Percentiles rank a stretch among this genome's conserved stretches.
These are phyloP conservation scores for Arctocebus calabarensis DNA, from an alignment of 2,797 vertebrate genomes.

Conservation along the genomic window DNA sequence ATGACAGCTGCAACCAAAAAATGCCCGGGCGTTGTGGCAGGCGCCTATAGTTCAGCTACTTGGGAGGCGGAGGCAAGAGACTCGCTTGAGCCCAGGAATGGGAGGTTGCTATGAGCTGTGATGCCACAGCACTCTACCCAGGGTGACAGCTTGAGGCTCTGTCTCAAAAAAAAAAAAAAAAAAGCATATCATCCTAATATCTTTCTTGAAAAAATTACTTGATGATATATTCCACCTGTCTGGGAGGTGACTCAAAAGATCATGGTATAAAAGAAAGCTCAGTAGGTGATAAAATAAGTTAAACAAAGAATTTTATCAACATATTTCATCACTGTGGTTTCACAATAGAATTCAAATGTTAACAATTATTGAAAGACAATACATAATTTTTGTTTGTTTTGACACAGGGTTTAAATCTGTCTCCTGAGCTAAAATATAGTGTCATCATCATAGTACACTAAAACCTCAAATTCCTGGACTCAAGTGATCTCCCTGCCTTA, in stretches of 20 bases:
- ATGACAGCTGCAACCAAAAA: no score
- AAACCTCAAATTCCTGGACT: no score
- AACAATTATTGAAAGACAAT: not conserved
- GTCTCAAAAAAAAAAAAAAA: no score
- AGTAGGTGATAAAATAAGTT: not conserved
- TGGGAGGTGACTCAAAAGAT: not conserved
- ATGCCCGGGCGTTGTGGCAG: no score
- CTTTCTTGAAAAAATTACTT: not conserved
- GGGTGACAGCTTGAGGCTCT: no score
- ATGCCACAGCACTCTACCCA: no score
- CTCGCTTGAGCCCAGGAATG: no score
- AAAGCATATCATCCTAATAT: not conserved
- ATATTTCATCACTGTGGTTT: not conserved
- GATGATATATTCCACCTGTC: not conserved
- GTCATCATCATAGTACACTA: no score
- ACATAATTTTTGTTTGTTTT: not conserved
- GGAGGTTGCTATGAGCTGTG: no score
- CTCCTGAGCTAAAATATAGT: not conserved
- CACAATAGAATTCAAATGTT: constrained; percentile 29
- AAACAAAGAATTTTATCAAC: not conserved
- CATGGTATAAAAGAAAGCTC: not conserved
- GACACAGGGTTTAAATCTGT: not conserved
- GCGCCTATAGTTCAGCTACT: no score
- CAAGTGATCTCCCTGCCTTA: no score
- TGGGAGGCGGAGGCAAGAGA: no score